Evolutionary conservation across 1,140 invertebrate species (phyloP).

Genomic region (Drosophila teissieri): DNA sequence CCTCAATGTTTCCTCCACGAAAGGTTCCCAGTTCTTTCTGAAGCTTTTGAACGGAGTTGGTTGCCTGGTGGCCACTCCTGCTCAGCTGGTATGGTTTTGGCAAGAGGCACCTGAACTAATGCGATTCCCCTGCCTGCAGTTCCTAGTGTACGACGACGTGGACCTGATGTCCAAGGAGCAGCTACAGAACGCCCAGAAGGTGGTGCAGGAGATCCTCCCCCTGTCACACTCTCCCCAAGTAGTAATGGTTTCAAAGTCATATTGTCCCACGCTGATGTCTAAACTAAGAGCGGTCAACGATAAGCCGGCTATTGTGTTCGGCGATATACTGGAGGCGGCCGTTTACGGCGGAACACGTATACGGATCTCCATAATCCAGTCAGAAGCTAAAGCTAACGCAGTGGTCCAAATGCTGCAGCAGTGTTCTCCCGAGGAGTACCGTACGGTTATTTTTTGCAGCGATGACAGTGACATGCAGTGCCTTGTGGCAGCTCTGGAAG

Average conservation of each 20-base stretch:
- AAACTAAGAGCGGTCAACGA: slow-evolving; percentile 16
- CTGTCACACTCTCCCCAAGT: slow-evolving; percentile 23
- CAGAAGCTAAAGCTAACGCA: slow-evolving; percentile 5
- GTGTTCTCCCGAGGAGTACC: slow-evolving; percentile 27
- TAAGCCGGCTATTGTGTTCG: slow-evolving; percentile 46
- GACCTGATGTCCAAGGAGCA: slow-evolving; percentile 37
- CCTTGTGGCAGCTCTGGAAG: slow-evolving; percentile 1
- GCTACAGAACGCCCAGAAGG: slow-evolving; percentile 1
- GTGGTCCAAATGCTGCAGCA: slow-evolving; percentile 20
- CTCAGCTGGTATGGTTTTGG: slow-evolving; percentile 42
- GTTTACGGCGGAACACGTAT: slow-evolving; percentile 42
- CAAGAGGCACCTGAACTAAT: neutral
- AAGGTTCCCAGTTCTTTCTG: slow-evolving; percentile 16
- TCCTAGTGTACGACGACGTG: slow-evolving; percentile 55
- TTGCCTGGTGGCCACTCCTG: slow-evolving; percentile 50
- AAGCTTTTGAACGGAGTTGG: slow-evolving; percentile 48
- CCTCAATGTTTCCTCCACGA: slow-evolving; percentile 33
- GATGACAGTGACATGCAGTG: slow-evolving; percentile 36
- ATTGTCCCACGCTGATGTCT: slow-evolving; percentile 1
- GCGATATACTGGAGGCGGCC: slow-evolving; percentile 61
- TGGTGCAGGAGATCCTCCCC: neutral
- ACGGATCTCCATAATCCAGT: slow-evolving; percentile 6
- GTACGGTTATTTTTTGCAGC: slow-evolving; percentile 52
- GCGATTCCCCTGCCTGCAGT: slow-evolving; percentile 16
- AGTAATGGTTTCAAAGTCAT: slow-evolving; percentile 43